Conservation (phyloP, 2,113 vertebrate genomes). For the Hyla sarda region DNA sequence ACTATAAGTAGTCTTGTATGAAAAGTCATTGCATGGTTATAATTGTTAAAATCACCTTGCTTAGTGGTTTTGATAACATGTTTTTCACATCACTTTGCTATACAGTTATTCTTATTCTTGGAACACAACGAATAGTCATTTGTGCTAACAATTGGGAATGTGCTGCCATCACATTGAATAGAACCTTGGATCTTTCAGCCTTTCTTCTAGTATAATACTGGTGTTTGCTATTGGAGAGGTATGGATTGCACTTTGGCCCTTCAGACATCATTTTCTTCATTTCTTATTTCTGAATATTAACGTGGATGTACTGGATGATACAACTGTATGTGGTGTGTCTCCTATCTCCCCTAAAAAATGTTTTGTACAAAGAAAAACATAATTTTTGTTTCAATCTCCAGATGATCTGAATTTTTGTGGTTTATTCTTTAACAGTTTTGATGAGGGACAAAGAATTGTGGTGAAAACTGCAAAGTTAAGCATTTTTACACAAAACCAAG, state of each 20-base stretch:
- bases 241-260: background rate
- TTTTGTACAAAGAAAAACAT: background rate
- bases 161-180: background rate
- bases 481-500: background rate
- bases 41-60: background rate
- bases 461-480: background rate
- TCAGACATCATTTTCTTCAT: background rate
- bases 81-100: background rate
- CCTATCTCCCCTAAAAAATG: background rate
- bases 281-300: background rate
- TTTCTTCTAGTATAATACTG: background rate
- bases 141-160: background rate
- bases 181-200: background rate
- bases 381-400: background rate
- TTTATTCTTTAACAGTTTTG: background rate
- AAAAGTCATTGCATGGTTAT: background rate
- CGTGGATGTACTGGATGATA: background rate
- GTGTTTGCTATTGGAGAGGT: background rate
- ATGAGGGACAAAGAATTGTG: background rate
- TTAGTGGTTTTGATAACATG: conserved; percentile 4
- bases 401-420: background rate
- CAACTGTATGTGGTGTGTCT: background rate
- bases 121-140: background rate
- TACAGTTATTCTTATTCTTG: background rate
- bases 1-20: background rate